Percentiles rank a stretch among this genome's conserved stretches.
Conservation (phyloP, 2,797 vertebrate genomes). For the Rhincodon typus region DNA sequence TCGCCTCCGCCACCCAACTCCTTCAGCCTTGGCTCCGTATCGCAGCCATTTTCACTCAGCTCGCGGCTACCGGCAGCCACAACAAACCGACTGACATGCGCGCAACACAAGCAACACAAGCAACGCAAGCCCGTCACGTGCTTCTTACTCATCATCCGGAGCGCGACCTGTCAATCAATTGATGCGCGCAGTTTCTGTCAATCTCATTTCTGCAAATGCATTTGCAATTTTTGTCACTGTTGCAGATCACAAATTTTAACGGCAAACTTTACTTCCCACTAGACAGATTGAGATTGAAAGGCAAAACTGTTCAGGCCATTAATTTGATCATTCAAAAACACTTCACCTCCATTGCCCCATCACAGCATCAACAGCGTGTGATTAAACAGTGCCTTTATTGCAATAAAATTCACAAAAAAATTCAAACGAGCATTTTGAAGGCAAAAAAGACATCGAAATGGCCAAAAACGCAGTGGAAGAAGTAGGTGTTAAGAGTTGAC, state of each 20-base stretch:
- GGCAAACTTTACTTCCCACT: background rate
- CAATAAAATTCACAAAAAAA: background rate
- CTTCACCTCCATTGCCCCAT: background rate
- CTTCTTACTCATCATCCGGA: background rate
- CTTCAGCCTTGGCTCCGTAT: background rate
- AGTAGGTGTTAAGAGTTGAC: too few species aligned
- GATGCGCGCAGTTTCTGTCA: background rate
- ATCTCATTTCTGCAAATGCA: background rate
- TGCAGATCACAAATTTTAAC: background rate
- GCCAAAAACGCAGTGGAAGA: background rate
- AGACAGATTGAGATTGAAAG: too few species aligned
- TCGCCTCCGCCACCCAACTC: constrained; percentile 38
- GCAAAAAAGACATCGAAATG: background rate
- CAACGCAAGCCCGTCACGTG: background rate
- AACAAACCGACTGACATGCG: constrained; percentile 36
- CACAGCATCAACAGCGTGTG: background rate
- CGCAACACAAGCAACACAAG: background rate
- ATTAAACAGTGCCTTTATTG: background rate
- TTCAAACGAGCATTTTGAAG: too few species aligned
- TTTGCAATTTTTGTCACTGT: background rate
- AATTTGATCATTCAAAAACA: background rate
- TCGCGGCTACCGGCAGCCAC: constrained; percentile 5
- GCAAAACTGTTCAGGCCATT: background rate
- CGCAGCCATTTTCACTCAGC: fast-evolving
- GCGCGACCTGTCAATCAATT: background rate